Percentiles rank a stretch among this genome's conserved stretches.
Conservation (phyloP, 2,797 vertebrate genomes). For the Notolepis coatsorum region DNA sequence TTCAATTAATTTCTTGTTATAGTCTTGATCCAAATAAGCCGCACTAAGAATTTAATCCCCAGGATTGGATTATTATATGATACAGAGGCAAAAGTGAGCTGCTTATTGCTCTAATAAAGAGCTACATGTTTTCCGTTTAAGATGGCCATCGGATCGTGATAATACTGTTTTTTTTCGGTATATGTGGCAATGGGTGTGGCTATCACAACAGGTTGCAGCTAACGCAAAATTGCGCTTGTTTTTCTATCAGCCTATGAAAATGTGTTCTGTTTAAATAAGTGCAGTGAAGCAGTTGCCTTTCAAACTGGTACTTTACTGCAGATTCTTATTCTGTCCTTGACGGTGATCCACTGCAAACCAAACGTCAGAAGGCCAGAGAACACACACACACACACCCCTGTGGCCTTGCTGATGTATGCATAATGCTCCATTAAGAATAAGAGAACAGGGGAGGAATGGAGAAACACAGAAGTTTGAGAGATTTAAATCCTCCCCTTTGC, state of each 20-base stretch:
- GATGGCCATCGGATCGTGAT: constrained; percentile 36
- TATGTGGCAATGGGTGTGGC: too few relatives aligned
- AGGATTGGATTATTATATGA: constrained; percentile 79
- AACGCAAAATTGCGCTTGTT: not conserved
- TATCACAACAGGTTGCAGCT: too few relatives aligned
- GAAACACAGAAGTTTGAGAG: constrained; percentile 42
- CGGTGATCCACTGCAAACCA: too few relatives aligned
- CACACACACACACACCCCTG: constrained; percentile 16
- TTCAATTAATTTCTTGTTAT: constrained; percentile 83
- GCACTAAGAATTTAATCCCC: constrained; percentile 79
- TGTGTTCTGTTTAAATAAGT: too few relatives aligned
- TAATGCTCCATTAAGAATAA: constrained; percentile 14
- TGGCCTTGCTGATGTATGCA: constrained; percentile 11
- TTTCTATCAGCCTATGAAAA: not conserved
- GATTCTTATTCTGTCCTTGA: constrained; percentile 37
- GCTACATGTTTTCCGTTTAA: constrained; percentile 50
- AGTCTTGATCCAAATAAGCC: constrained; percentile 78
- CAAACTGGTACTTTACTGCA: too few relatives aligned
- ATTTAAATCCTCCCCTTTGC: not conserved
- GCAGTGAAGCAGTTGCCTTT: constrained; percentile 16
- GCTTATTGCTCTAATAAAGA: constrained; percentile 60
- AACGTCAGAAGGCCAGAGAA: too few relatives aligned
- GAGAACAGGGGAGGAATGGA: constrained; percentile 56
- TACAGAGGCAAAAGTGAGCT: constrained; percentile 57
- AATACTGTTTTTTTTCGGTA: too few relatives aligned